Base-by-base conservation (phyloP, 2,888 invertebrate species). In the Drosophila siamana region DNA sequence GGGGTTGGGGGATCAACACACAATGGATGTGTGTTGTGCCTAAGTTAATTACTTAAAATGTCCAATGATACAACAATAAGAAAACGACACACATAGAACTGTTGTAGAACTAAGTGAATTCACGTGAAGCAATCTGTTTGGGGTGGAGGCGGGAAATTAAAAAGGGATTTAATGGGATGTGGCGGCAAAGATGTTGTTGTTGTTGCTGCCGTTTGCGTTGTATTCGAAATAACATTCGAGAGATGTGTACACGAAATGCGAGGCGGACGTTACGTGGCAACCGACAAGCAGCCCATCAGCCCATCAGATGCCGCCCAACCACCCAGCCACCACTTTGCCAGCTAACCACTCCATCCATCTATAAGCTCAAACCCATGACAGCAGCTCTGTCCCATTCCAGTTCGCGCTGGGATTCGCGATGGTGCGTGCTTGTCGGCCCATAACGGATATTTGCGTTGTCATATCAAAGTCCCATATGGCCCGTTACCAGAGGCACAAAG, bases 401-500 rank as follows among this genome's bases (percentile, higher is more conserved):
- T n/a, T 26, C 33, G 54, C 15, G 26, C 26, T 40, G 40, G 52
- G 67, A 73, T 68, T 68, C 74, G 68, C 60, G 40, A 61, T 73
- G 84, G 84, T 88, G 86, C 86, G 88, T 84, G 83, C 77, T 72
- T 74, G 72, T 76, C 70, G 88, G 74, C 72, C 83, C 89, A 87
- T 74, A 85, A 78, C 89, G 85, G 85, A 85, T 87, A 85, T 85
- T 91, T 91, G 89, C 89, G 88, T 87, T 90, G 90, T 90, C 91
- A 90, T 89, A 91, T 90, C 91, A 90, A 85, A 90, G 89, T 91
- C 92, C 91, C 92, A 92, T 91, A 91, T 92, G 91, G 88, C 89
- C 90, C 89, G 90, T 92, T 91, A 90, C 90, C 81, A 15, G 5
- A 4, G 11, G 33, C 33, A 33, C 33, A 30, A 9, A 3, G n/a